Percentiles rank a stretch among this genome's conserved stretches.
Evolutionary conservation across 2,113 vertebrate genomes (phyloP).

Genomic region (Otis tarda): DNA sequence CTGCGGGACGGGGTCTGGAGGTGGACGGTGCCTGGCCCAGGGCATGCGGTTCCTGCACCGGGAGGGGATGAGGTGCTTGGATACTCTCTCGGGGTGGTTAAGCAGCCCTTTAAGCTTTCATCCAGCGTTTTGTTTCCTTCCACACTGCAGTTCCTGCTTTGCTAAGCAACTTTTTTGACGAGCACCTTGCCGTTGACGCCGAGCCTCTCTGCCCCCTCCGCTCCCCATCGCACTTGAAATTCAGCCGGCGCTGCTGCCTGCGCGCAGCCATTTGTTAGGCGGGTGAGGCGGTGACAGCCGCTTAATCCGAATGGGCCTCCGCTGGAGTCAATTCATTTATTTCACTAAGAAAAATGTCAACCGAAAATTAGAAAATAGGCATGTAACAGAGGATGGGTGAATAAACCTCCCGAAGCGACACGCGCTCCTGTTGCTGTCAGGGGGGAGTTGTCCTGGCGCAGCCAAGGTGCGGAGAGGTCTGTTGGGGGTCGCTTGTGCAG

Average conservation of each 20-base stretch:
- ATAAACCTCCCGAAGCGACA: slow-evolving; percentile 34
- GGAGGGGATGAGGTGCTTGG: not conserved
- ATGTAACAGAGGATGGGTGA: slow-evolving; percentile 32
- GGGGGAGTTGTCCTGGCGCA: not conserved
- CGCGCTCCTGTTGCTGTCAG: not conserved
- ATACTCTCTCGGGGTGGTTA: not conserved
- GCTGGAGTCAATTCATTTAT: slow-evolving; percentile 83
- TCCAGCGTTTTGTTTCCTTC: not conserved
- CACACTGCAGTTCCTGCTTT: not conserved
- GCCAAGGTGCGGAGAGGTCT: not conserved
- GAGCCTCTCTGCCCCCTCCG: not conserved
- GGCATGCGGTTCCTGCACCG: not conserved
- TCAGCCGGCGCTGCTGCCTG: slow-evolving; percentile 70
- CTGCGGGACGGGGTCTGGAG: not conserved
- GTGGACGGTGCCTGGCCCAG: not conserved
- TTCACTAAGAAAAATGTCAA: slow-evolving; percentile 80
- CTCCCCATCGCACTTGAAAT: slow-evolving; percentile 78
- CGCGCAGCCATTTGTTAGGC: slow-evolving; percentile 85
- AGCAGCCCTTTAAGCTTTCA: not conserved
- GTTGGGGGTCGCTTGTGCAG: not conserved
- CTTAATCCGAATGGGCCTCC: slow-evolving; percentile 80
- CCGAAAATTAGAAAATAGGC: slow-evolving; percentile 80
- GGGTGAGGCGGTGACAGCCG: slow-evolving; percentile 81
- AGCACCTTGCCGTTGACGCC: slow-evolving; percentile 29
- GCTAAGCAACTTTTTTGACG: slow-evolving; percentile 47